These are phyloP conservation scores for Serripes groenlandicus DNA, from an alignment of 2,888 invertebrate species.

Conservation along the genomic window DNA sequence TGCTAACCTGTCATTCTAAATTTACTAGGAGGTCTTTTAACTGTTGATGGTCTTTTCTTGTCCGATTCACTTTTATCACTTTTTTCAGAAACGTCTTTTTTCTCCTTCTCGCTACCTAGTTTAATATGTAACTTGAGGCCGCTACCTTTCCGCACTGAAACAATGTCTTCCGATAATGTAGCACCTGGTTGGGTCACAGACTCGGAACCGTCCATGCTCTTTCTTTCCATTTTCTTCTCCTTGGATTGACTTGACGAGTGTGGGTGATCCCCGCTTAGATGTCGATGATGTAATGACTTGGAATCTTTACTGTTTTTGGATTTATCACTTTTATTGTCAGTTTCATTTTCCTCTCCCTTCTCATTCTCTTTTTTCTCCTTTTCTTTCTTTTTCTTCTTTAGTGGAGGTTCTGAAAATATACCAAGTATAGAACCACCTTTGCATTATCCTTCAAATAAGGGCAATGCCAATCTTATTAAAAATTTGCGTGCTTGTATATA, in stretches of 20 bases:
- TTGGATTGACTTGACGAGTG: constrained; percentile 11
- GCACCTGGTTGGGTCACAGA: constrained; percentile 33
- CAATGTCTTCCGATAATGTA: constrained; percentile 58
- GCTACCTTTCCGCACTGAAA: constrained; percentile 63
- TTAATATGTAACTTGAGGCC: constrained; percentile 74
- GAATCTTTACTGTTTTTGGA: constrained; percentile 60
- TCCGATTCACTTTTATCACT: constrained; percentile 47
- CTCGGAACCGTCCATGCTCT: background rate
- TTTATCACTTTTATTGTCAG: constrained; percentile 39
- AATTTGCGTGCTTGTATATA: too few species aligned
- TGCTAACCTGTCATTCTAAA: constrained; percentile 93
- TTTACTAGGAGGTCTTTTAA: constrained; percentile 96
- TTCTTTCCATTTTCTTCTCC: constrained; percentile 7
- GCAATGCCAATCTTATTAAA: too few species aligned
- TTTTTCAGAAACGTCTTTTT: background rate
- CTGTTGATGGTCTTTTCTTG: constrained; percentile 92
- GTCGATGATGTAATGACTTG: constrained; percentile 34
- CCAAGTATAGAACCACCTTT: too few species aligned
- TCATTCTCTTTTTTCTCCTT: constrained; percentile 84
- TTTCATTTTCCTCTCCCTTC: constrained; percentile 84
- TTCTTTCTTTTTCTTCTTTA: constrained; percentile 63
- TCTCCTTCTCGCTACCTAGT: constrained; percentile 64
- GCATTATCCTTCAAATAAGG: too few species aligned
- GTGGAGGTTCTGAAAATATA: constrained; percentile 48
- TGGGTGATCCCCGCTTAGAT: constrained; percentile 34